Evolutionary conservation across 1,140 invertebrate species (phyloP).

Genomic region (Caenorhabditis brenneri): DNA sequence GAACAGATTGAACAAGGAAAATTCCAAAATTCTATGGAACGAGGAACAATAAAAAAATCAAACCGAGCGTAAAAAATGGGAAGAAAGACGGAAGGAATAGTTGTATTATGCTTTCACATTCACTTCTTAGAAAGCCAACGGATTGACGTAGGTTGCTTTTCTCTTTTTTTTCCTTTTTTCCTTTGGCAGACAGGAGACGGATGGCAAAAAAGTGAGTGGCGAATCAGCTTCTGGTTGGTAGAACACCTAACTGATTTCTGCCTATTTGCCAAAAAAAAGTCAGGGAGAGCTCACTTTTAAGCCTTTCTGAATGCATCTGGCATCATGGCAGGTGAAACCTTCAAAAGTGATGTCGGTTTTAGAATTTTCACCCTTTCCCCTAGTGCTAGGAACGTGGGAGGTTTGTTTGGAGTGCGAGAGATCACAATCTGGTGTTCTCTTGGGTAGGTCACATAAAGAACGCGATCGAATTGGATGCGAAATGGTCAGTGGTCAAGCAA

Average conservation of each 20-base stretch:
- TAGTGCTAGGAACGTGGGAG: neutral
- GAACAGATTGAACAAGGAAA: neutral
- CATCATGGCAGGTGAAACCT: constrained; percentile 16
- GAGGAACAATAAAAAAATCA: neutral
- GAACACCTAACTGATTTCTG: constrained; percentile 19
- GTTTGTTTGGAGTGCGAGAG: neutral
- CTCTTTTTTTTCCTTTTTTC: neutral
- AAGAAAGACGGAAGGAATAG: neutral
- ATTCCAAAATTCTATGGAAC: too few relatives aligned
- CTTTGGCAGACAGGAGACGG: constrained; percentile 3
- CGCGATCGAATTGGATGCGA: too few relatives aligned
- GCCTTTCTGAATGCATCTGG: neutral
- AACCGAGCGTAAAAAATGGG: neutral
- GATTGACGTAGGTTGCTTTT: constrained; percentile 40
- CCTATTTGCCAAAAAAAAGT: neutral
- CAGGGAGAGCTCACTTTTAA: neutral
- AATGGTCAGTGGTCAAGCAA: too few relatives aligned
- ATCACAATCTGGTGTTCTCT: neutral
- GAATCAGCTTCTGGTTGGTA: constrained; percentile 35
- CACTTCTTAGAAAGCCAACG: constrained; percentile 27
- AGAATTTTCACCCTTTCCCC: neutral
- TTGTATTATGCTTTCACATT: constrained; percentile 35
- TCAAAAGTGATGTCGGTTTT: neutral
- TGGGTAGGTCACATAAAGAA: too few relatives aligned
- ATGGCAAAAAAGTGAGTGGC: neutral